phyloP scores from a whole-genome alignment of 2,113 vertebrate species.

The Australoheros scitulus region DNA sequence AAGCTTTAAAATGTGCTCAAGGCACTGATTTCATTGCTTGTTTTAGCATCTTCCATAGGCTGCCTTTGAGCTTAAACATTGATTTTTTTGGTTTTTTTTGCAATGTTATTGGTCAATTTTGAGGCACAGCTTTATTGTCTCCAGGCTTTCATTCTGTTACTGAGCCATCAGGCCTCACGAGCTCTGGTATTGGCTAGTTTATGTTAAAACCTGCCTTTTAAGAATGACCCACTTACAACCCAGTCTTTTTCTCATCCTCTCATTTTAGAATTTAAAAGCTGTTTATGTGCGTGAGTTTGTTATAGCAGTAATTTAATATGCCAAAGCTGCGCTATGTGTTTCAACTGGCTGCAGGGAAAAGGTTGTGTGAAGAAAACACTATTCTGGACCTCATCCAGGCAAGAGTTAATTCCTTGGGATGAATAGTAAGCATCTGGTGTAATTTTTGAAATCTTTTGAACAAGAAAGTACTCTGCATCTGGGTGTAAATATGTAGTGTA shows the following conservation, averaged over 20 bases:
- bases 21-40: conserved; percentile 29
- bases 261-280: background rate
- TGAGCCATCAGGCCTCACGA: conserved; percentile 25
- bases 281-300: background rate
- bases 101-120: conserved; percentile 26
- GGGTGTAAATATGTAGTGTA: conserved; percentile 35
- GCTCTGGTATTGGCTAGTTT: background rate
- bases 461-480: conserved; percentile 56
- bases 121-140: conserved; percentile 24
- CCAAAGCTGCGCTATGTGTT: conserved; percentile 8
- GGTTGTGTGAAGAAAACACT: background rate
- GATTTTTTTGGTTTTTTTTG: conserved; percentile 31
- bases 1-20: conserved; percentile 23
- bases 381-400: conserved; percentile 42
- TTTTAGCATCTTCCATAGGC: conserved; percentile 23
- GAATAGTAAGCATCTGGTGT: conserved; percentile 55
- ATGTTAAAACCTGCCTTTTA: conserved; percentile 11
- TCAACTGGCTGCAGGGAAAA: conserved; percentile 27
- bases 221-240: conserved; percentile 10
- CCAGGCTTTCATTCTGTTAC: conserved; percentile 33
- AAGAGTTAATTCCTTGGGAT: conserved; percentile 45
- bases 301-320: background rate
- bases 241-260: background rate
- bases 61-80: conserved; percentile 27
- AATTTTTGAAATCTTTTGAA: conserved; percentile 47